Base-by-base conservation (phyloP, 2,113 vertebrate species). In the Actenoides lindsayi region DNA sequence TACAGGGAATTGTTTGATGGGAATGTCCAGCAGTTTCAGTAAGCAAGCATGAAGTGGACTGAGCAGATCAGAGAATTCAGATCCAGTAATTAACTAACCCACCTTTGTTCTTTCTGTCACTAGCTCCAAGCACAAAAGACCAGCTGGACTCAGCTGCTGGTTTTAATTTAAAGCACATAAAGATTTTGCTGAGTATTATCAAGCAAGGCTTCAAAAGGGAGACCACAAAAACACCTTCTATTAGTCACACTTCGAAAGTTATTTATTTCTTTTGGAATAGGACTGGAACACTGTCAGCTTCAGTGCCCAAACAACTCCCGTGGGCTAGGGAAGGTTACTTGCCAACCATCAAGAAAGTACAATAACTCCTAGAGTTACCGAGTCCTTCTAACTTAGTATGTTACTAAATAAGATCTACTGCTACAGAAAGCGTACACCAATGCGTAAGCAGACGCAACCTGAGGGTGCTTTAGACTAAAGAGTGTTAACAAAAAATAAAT, bases 81-180 rank as follows among this genome's bases (percentile, higher is more conserved):
- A 76, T 51, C 46, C 57, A 73, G 31, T 12, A 20, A 80, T 57
- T 37, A 57, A 76, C 44, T 37, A 64, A 68, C 18, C 27, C 86
- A 95, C 75, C 87, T 94, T 80, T 87, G 76, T 64, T 95, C 69
- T 92, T 74, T 46, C 39, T 78, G 27, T 75, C 89, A 42, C 37
- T 73, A 78, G 76, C 76, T 95, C 76, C 76, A 75, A 95, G 76
- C 79, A 87, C 60, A 90, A 82, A 91, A 64, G 60, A 75, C 16
- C 60, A 41, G 20, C 42, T 48, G 42, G 75, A 63, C 28, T 64
- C 9, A 1, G 79, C 8, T 3, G 3, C 75, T 89, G 79, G 27
- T 83, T 96, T 95, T 94, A 91, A 95, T 87, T 91, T 84, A 93
- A 94, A 89, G 48, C 73, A 78, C 16, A 75, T 3, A 68, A n/a